phyloP scores from a whole-genome alignment of 2,797 vertebrate genomes.

The Uromys caudimaculatus region DNA sequence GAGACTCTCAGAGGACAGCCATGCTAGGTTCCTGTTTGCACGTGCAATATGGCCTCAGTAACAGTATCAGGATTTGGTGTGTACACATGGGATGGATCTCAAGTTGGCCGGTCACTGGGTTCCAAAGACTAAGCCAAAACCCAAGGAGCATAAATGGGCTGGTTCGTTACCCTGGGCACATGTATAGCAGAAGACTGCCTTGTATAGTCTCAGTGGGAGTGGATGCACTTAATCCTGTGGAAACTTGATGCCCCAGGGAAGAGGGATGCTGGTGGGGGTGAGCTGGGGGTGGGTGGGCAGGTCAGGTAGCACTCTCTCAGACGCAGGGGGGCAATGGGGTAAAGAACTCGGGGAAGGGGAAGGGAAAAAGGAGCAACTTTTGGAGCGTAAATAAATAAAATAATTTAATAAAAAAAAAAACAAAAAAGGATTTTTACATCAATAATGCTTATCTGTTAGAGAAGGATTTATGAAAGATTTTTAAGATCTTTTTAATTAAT shows the following conservation, averaged over 20 bases:
- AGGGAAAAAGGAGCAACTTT: neutral
- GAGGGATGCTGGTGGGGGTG: neutral
- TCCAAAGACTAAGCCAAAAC: neutral
- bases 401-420: neutral
- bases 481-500: constrained; percentile 46
- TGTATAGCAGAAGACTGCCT: neutral
- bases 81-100: neutral
- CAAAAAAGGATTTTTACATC: constrained; percentile 5
- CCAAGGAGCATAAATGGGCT: neutral
- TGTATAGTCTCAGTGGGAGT: neutral
- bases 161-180: neutral
- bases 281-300: neutral
- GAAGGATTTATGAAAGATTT: constrained; percentile 8
- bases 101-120: neutral
- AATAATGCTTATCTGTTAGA: constrained; percentile 53
- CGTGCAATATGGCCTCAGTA: neutral
- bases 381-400: neutral
- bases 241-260: neutral
- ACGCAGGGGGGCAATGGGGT: neutral
- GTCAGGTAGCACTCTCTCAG: neutral
- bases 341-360: neutral
- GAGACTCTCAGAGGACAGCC: neutral
- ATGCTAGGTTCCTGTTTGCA: neutral
- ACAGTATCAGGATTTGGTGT: neutral
- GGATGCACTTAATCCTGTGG: neutral